Evolutionary conservation across 2,888 invertebrate species (phyloP).

Genomic region (Pomacea canaliculata): DNA sequence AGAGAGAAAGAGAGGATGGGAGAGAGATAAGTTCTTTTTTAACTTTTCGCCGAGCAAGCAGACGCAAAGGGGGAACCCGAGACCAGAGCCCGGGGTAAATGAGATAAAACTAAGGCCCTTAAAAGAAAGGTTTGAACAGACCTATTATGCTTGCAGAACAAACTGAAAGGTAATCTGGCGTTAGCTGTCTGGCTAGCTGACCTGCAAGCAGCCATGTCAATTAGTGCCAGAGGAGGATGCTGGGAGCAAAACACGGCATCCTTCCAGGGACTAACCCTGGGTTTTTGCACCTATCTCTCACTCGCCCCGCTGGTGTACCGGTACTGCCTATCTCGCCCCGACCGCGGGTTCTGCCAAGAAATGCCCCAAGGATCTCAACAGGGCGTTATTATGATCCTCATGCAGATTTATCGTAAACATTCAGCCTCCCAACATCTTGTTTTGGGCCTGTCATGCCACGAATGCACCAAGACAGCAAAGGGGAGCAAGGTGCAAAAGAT

Average conservation of each 20-base stretch:
- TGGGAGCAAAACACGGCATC: background rate
- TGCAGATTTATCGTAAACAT: slow-evolving; percentile 5
- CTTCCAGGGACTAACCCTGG: background rate
- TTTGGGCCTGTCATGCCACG: slow-evolving; percentile 11
- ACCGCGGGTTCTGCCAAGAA: background rate
- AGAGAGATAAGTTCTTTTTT: no score
- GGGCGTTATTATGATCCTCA: slow-evolving; percentile 1
- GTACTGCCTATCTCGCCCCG: background rate
- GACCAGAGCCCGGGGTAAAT: background rate
- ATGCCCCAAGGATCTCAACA: no score
- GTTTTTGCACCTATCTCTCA: background rate
- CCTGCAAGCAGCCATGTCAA: slow-evolving; percentile 7
- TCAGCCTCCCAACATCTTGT: slow-evolving; percentile 5
- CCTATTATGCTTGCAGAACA: slow-evolving; percentile 2
- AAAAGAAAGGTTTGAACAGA: background rate
- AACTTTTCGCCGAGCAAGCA: no score
- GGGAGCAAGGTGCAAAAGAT: background rate
- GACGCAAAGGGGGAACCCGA: background rate
- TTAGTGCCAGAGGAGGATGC: slow-evolving; percentile 3
- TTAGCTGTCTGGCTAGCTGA: background rate
- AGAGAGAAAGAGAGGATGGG: no score
- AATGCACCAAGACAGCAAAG: background rate
- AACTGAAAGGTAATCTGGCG: slow-evolving; percentile 10
- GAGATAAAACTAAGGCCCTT: background rate
- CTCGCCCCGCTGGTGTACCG: background rate